These are phyloP conservation scores for Neotoma lepida DNA, from an alignment of 2,113 vertebrate genomes.

Conservation along the genomic window DNA sequence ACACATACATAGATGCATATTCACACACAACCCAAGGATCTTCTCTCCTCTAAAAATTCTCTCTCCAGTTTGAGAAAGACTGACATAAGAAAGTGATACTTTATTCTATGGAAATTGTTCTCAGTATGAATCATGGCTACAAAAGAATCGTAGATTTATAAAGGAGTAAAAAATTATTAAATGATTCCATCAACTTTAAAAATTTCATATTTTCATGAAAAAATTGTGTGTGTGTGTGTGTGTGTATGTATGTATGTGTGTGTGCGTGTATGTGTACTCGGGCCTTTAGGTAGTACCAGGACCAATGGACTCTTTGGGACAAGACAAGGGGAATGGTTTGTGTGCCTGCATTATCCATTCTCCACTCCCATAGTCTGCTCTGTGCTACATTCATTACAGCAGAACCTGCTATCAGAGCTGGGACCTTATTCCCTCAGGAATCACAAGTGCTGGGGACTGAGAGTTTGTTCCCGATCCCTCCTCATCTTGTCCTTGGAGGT, in stretches of 20 bases:
- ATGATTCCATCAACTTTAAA: background rate
- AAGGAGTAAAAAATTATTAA: background rate
- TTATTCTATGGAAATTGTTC: background rate
- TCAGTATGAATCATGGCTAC: constrained; percentile 3
- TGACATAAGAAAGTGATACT: constrained; percentile 2
- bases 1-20: background rate
- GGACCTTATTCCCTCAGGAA: background rate
- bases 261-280: background rate
- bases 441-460: background rate
- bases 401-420: background rate
- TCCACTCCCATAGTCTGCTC: background rate
- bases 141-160: constrained; percentile 17
- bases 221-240: too few species aligned
- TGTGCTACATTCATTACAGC: too few species aligned
- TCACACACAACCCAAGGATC: background rate
- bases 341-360: background rate
- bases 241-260: too few species aligned
- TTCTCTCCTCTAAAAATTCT: background rate
- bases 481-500: background rate
- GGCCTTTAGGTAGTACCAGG: background rate
- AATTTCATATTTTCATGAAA: background rate
- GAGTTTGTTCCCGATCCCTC: background rate
- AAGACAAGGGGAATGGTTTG: background rate
- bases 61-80: constrained; percentile 11
- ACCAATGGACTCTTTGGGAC: background rate